phyloP scores from a whole-genome alignment of 2,113 vertebrate genomes.

The Agapornis roseicollis region DNA sequence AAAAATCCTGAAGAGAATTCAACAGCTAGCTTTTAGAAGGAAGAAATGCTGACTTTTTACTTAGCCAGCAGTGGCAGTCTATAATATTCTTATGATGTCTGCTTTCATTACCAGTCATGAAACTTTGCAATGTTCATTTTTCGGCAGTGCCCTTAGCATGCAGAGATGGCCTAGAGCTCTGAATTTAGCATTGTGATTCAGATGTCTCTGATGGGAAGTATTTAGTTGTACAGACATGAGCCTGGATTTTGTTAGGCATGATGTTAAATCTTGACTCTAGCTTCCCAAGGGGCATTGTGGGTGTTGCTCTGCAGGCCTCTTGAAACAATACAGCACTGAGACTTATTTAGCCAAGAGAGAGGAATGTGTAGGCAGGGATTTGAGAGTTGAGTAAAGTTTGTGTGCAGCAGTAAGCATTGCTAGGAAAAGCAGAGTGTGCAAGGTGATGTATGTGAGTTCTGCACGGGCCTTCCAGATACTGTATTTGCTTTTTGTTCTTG shows the following conservation, averaged over 20 bases:
- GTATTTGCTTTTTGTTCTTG: constrained; percentile 48
- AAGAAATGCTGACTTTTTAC: not conserved
- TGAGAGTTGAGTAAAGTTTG: not conserved
- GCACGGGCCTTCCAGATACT: not conserved
- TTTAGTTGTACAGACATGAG: not conserved
- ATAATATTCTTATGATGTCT: not conserved
- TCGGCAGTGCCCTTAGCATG: not conserved
- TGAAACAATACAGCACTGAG: not conserved
- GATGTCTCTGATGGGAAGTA: not conserved
- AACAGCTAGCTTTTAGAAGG: not conserved
- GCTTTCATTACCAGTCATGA: not conserved
- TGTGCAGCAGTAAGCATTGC: not conserved
- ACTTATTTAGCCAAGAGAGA: not conserved
- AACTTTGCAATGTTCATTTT: not conserved
- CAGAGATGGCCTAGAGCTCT: not conserved
- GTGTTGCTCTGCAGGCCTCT: not conserved
- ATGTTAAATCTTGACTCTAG: not conserved
- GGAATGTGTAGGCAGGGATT: not conserved
- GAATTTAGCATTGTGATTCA: not conserved
- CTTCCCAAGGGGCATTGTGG: not conserved
- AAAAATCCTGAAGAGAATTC: not conserved
- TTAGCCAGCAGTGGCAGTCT: not conserved
- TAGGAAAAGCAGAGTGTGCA: not conserved
- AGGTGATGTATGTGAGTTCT: not conserved
- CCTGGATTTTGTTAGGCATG: not conserved